Evolutionary conservation across 2,797 vertebrate genomes (phyloP).

Genomic region (Periophthalmus magnuspinnatus): DNA sequence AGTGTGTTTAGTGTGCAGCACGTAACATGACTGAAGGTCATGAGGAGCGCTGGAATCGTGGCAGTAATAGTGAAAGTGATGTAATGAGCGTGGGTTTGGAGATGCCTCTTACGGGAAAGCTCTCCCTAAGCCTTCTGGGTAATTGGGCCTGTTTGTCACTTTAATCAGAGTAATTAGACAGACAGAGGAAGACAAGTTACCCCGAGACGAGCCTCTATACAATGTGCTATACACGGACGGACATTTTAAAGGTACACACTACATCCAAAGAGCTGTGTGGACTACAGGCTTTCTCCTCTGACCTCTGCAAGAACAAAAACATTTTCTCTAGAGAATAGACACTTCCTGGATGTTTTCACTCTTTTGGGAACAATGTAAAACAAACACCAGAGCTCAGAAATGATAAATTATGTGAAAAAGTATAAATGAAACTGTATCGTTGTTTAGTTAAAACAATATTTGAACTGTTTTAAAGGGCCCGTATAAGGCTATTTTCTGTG

Average conservation of each 20-base stretch:
- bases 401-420: no score
- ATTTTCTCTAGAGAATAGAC: not conserved
- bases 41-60: conserved; percentile 55
- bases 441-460: no score
- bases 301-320: not conserved
- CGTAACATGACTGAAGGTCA: conserved; percentile 58
- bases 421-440: no score
- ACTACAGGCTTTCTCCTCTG: not conserved
- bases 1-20: conserved; percentile 39
- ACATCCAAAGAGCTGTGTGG: not conserved
- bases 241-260: not conserved
- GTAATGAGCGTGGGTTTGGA: conserved; percentile 67
- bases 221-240: conserved; percentile 21
- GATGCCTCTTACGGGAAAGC: conserved; percentile 57
- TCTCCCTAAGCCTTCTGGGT: conserved; percentile 44
- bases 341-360: not conserved
- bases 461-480: no score
- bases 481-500: no score
- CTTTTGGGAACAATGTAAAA: no score
- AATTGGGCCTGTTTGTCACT: conserved; percentile 68
- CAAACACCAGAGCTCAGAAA: no score
- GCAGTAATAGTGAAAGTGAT: conserved; percentile 66
- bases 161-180: conserved; percentile 68
- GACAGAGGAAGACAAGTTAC: conserved; percentile 42
- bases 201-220: conserved; percentile 28